These are phyloP conservation scores for Masnerella sp. DNA, from an alignment of 2,888 invertebrate genomes.

Conservation along the genomic window DNA sequence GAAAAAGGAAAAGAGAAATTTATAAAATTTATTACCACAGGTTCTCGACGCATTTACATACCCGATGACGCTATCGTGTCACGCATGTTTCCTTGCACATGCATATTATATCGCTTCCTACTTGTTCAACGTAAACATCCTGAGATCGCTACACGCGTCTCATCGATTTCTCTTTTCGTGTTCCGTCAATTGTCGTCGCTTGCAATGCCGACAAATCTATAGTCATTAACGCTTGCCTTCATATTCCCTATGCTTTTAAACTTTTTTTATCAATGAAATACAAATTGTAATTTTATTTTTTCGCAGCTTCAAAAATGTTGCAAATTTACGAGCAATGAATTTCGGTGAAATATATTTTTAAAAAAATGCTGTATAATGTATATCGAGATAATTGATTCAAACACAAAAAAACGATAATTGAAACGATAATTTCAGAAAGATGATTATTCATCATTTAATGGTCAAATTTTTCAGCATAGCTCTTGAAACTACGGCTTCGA, in stretches of 20 bases:
- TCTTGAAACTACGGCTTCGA: conserved; percentile 58
- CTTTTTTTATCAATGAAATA: too few relatives aligned
- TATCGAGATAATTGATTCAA: too few relatives aligned
- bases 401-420: too few relatives aligned
- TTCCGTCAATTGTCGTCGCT: conserved; percentile 32
- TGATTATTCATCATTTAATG: conserved; percentile 21
- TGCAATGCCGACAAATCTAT: conserved; percentile 27
- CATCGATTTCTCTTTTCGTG: conserved; percentile 46
- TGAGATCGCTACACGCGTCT: conserved; percentile 30
- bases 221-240: background rate
- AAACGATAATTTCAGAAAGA: too few relatives aligned
- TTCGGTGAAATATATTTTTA: too few relatives aligned
- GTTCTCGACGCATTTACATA: conserved; percentile 75
- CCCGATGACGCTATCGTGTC: conserved; percentile 68
- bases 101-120: conserved; percentile 54
- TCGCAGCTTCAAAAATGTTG: too few relatives aligned
- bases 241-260: too few relatives aligned
- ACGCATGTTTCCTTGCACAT: conserved; percentile 55
- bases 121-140: conserved; percentile 33
- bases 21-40: conserved; percentile 73
- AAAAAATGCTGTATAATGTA: too few relatives aligned
- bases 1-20: conserved; percentile 55
- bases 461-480: conserved; percentile 43
- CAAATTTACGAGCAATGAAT: too few relatives aligned
- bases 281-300: too few relatives aligned